Evolutionary conservation across 2,797 vertebrate species (phyloP).

Genomic region (Botia kubotai): DNA sequence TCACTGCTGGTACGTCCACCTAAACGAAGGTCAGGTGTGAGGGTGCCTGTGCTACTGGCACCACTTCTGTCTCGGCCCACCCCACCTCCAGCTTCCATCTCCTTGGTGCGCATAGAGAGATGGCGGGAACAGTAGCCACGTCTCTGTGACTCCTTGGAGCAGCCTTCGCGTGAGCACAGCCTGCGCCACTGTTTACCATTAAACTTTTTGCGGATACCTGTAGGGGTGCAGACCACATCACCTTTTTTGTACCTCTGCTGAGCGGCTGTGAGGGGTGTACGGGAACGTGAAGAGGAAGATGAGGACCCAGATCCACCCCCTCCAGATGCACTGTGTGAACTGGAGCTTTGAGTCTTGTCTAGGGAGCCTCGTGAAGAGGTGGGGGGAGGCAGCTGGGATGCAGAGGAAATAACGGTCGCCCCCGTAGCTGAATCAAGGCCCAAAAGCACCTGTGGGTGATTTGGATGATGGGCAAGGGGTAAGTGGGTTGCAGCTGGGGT

Average conservation of each 20-base stretch:
- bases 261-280: conserved; percentile 87
- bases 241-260: conserved; percentile 97
- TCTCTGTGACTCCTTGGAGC: conserved; percentile 92
- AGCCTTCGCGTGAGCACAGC: conserved; percentile 90
- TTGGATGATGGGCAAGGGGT: conserved; percentile 77
- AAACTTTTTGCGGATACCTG: conserved; percentile 93
- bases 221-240: conserved; percentile 93
- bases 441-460: conserved; percentile 79
- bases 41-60: conserved; percentile 89
- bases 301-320: conserved; percentile 73
- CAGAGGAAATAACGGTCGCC: conserved; percentile 68
- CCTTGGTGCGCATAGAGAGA: conserved; percentile 95
- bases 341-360: conserved; percentile 77
- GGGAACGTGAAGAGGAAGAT: conserved; percentile 82
- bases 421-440: conserved; percentile 73
- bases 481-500: conserved; percentile 73
- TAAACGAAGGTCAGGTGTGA: conserved; percentile 85
- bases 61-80: conserved; percentile 79
- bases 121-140: conserved; percentile 92
- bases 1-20: conserved; percentile 83
- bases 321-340: conserved; percentile 66
- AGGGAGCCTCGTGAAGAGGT: conserved; percentile 72
- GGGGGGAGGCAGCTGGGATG: conserved; percentile 75
- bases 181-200: conserved; percentile 94
- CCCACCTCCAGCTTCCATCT: conserved; percentile 88